Base-by-base conservation (phyloP, 1,140 invertebrate genomes). In the Temnothorax curvispinosus region DNA sequence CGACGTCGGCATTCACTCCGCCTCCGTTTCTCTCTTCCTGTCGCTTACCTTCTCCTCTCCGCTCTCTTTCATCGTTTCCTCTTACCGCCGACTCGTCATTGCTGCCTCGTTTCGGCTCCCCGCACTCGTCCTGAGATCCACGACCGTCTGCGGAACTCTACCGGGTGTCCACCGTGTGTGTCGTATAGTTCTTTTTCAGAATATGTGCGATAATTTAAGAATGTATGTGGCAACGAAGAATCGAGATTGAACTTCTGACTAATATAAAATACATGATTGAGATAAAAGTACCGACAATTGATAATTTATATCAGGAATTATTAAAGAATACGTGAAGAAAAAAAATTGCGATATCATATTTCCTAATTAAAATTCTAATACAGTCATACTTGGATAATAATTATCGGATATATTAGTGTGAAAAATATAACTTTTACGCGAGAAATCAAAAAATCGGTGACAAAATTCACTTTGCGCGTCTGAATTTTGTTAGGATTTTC, bases 1-100 rank as follows among this genome's bases (percentile, higher is more conserved):
- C 89, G 65, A 69, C 89, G 85, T 89, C 88, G 85, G 85, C 87
- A 88, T 87, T 89, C 80, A 88, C 72, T 85, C 71, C 62, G 54
- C 67, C 72, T 85, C 65, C 64, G 64, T 88, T 85, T 84, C 74
- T 54, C 85, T 90, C 87, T 88, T 71, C 67, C 62, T 58, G 64
- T 80, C n/a, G 56, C 62, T 67, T 32, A 9, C 44, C 72, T 80
- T 35, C 80, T 74, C 41, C 2, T 52, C 13, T 32, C 8, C 21
- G 54, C 47, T 71, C 88, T 56, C 56, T 89, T 69, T 77, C 71
- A 58, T 52, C 56, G 64, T 64, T 82, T 15, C 41, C 67, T 35
- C 67, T 74, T 50, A 72, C 78, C 21, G n/a, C 67, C 67, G 67
- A 71, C 65, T 84, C 80, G 80, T 58, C 82, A 74, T 74, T 50